Evolutionary conservation across 1,140 invertebrate species (phyloP).

Genomic region (Cydia pomonella): DNA sequence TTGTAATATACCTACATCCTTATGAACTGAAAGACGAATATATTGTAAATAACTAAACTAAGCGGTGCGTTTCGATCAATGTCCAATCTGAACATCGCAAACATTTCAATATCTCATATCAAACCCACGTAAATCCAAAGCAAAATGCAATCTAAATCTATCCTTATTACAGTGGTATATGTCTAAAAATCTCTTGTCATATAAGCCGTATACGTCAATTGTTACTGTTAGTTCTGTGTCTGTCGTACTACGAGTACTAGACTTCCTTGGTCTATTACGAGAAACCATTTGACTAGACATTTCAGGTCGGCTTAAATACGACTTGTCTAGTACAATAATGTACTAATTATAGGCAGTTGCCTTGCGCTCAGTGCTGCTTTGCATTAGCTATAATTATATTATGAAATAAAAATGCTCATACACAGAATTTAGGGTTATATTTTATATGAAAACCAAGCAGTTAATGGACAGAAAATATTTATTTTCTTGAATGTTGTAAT

Average conservation of each 20-base stretch:
- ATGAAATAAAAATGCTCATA: no score
- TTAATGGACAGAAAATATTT: no score
- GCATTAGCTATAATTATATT: neutral
- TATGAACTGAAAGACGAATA: neutral
- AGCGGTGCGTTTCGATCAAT: slow-evolving; percentile 20
- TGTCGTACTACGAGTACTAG: slow-evolving; percentile 14
- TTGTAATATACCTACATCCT: neutral
- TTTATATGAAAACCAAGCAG: no score
- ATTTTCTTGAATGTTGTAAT: no score
- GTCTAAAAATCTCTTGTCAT: neutral
- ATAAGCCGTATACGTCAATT: neutral
- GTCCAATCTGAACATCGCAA: neutral
- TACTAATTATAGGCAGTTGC: neutral
- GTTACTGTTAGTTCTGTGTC: neutral
- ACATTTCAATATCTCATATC: neutral
- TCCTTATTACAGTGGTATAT: neutral
- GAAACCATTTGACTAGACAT: neutral
- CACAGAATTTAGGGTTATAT: no score
- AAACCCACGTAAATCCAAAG: neutral
- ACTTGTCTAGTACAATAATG: neutral
- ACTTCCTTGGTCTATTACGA: slow-evolving; percentile 10
- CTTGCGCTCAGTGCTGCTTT: neutral
- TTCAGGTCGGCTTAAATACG: neutral
- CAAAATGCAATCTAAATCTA: neutral
- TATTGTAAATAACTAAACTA: neutral